A percentile compares a stretch with the other conserved stretches of the same genome.
phyloP scores from a whole-genome alignment of 2,797 vertebrate genomes.

The Anguilla anguilla region DNA sequence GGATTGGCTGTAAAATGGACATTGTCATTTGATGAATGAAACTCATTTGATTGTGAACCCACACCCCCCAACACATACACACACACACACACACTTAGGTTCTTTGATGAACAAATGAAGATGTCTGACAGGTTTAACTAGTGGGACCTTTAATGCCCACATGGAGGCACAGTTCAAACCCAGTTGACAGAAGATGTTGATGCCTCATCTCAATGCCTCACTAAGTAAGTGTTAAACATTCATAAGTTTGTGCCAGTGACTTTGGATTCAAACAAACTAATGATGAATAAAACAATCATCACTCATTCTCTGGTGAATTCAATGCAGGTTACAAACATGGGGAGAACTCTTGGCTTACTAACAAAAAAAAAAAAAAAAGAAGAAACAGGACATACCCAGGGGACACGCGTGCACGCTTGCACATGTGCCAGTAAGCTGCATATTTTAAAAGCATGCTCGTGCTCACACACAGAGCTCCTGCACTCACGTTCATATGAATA shows the following conservation, averaged over 20 bases:
- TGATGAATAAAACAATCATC: neutral
- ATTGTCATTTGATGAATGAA: conserved; percentile 12
- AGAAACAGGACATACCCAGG: neutral
- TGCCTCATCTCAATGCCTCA: neutral
- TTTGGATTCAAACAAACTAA: neutral
- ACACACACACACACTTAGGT: neutral
- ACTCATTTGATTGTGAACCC: neutral
- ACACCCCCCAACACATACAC: neutral
- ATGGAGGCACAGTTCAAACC: neutral
- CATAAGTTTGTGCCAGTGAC: neutral
- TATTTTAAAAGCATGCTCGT: neutral
- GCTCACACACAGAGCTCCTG: neutral
- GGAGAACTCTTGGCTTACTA: neutral
- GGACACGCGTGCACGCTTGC: neutral
- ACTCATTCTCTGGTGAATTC: neutral
- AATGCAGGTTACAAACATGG: neutral
- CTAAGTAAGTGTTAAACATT: neutral
- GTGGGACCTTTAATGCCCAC: neutral
- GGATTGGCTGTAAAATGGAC: neutral
- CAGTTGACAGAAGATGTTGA: neutral
- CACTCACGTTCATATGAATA: neutral
- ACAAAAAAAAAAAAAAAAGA: neutral
- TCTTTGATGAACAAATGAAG: neutral
- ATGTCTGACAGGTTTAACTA: neutral
- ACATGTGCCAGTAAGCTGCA: neutral